Evolutionary conservation across 2,888 invertebrate genomes (phyloP).

Genomic region (Luperina testacea): DNA sequence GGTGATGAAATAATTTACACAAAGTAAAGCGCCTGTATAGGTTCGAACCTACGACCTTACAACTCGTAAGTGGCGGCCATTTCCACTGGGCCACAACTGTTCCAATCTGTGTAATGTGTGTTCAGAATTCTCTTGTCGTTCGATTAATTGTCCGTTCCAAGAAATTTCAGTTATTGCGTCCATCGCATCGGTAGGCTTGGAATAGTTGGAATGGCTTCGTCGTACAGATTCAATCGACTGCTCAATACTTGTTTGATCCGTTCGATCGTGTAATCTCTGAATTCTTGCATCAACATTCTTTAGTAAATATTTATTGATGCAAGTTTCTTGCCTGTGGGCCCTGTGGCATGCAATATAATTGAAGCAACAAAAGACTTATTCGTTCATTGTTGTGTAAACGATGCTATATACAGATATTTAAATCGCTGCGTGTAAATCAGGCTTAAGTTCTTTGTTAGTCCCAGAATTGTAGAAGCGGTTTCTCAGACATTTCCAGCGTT

Average conservation of each 20-base stretch:
- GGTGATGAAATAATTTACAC: too few relatives aligned
- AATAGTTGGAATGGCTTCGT: neutral
- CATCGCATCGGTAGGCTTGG: neutral
- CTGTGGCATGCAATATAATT: neutral
- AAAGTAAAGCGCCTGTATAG: too few relatives aligned
- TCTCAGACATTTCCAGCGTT: neutral
- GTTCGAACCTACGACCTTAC: too few relatives aligned
- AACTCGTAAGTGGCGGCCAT: too few relatives aligned
- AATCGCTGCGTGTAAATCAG: neutral
- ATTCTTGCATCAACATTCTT: too few relatives aligned
- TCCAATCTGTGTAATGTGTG: neutral
- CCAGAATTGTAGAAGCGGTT: neutral
- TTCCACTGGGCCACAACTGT: neutral
- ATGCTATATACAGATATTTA: neutral
- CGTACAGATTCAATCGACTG: neutral
- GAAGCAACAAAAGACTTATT: neutral
- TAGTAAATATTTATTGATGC: neutral
- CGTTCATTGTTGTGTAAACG: neutral
- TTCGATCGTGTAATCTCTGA: neutral
- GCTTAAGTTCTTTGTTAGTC: neutral
- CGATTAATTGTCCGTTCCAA: neutral
- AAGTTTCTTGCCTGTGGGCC: neutral
- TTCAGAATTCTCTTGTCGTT: neutral
- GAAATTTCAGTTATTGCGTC: neutral
- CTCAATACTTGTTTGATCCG: neutral